Conservation (phyloP, 2,888 invertebrate species). For the Tenodera sinensis region DNA sequence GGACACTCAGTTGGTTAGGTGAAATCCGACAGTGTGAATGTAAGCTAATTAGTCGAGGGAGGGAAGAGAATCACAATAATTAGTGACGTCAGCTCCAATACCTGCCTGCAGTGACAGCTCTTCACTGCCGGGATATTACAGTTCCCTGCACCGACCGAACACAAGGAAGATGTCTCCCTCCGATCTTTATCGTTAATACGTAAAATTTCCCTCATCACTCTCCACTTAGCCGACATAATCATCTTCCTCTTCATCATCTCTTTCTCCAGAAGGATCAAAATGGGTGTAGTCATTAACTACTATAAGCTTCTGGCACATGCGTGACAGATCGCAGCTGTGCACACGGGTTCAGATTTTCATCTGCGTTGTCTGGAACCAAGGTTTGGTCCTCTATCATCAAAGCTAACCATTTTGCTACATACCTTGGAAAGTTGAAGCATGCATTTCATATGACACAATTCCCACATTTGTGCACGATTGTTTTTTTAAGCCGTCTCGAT, state of each 20-base stretch:
- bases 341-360: not conserved
- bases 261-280: not conserved
- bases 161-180: not conserved
- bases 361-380: not conserved
- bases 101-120: not conserved
- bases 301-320: not conserved
- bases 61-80: slow-evolving; percentile 10
- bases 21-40: slow-evolving; percentile 1
- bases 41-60: slow-evolving; percentile 9
- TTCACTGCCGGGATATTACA: not conserved
- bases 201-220: not conserved
- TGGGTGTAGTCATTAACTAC: not conserved
- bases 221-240: not conserved
- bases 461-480: too few relatives aligned
- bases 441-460: too few relatives aligned
- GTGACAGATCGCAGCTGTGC: not conserved
- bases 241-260: not conserved
- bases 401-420: too few relatives aligned
- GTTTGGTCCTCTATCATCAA: too few relatives aligned
- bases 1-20: not conserved
- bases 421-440: too few relatives aligned
- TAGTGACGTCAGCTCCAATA: slow-evolving; percentile 3
- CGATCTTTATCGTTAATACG: not conserved
- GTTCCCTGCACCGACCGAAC: not conserved
- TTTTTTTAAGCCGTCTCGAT: too few relatives aligned